Conservation (phyloP, 92 coral and sea anemone genomes). For the Isaurus tuberculatus region DNA sequence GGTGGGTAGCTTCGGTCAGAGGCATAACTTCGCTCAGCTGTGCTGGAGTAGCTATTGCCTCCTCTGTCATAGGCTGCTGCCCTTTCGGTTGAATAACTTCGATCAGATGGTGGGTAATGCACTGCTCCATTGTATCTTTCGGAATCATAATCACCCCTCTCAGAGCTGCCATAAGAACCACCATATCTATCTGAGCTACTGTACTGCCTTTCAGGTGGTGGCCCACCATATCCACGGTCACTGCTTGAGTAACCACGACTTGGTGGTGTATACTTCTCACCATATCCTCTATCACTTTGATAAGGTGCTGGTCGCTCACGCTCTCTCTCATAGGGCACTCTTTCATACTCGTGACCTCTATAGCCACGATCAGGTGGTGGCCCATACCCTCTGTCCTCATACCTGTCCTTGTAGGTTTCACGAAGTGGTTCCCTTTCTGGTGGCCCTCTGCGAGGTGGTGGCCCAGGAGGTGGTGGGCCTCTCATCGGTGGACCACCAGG, state of each 20-base stretch:
- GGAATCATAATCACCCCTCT: slow-evolving; percentile 23
- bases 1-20: slow-evolving; percentile 69
- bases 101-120: slow-evolving; percentile 65
- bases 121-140: slow-evolving; percentile 53
- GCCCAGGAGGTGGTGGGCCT: slow-evolving; percentile 44
- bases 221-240: slow-evolving; percentile 84
- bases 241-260: slow-evolving; percentile 76
- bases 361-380: slow-evolving; percentile 69
- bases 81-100: slow-evolving; percentile 69
- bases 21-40: slow-evolving; percentile 68
- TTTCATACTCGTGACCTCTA: slow-evolving; percentile 74
- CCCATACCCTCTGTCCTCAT: slow-evolving; percentile 60
- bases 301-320: slow-evolving; percentile 75
- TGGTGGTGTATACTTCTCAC: slow-evolving; percentile 81
- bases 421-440: slow-evolving; percentile 47
- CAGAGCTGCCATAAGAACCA: slow-evolving; percentile 38
- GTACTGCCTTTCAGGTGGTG: slow-evolving; percentile 53
- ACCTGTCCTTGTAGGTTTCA: slow-evolving; percentile 38
- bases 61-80: slow-evolving; percentile 63
- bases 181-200: slow-evolving; percentile 38
- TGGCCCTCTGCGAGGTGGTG: slow-evolving; percentile 42
- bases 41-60: slow-evolving; percentile 69
- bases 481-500: slow-evolving; percentile 83
- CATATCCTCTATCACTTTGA: slow-evolving; percentile 66
- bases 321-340: slow-evolving; percentile 78